Percentiles rank a stretch among this genome's conserved stretches.
phyloP scores from a whole-genome alignment of 2,797 vertebrate species.

The Gymnocypris eckloni region DNA sequence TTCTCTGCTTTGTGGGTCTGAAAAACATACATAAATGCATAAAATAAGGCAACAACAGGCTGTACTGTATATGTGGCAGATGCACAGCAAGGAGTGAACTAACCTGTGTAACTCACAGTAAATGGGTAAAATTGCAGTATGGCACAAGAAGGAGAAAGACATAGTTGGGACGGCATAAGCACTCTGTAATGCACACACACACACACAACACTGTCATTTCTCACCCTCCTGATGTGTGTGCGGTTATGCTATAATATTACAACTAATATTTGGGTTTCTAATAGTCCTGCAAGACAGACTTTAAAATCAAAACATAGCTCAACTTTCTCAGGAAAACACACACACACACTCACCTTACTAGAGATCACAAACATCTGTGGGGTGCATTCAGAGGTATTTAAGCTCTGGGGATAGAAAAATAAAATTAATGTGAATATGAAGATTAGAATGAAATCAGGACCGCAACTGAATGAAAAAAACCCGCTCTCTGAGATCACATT shows the following conservation, averaged over 20 bases:
- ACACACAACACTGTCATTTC: conserved; percentile 40
- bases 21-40: conserved; percentile 27
- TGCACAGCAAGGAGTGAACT: conserved; percentile 40
- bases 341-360: conserved; percentile 83
- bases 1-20: conserved; percentile 90
- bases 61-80: neutral
- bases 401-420: conserved; percentile 71
- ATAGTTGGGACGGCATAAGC: conserved; percentile 92
- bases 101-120: conserved; percentile 94
- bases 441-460: conserved; percentile 17
- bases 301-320: conserved; percentile 48
- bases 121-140: conserved; percentile 93
- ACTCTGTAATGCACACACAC: conserved; percentile 81
- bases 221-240: conserved; percentile 46
- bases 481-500: neutral
- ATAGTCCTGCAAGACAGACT: conserved; percentile 26
- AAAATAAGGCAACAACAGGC: neutral
- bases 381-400: conserved; percentile 86
- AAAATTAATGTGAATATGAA: conserved; percentile 18
- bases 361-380: conserved; percentile 91
- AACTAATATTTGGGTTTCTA: conserved; percentile 53
- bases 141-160: conserved; percentile 98
- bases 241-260: conserved; percentile 32
- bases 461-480: neutral
- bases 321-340: conserved; percentile 14